Conservation (phyloP, 2,888 invertebrate genomes). For the Ptilodon capucinus region DNA sequence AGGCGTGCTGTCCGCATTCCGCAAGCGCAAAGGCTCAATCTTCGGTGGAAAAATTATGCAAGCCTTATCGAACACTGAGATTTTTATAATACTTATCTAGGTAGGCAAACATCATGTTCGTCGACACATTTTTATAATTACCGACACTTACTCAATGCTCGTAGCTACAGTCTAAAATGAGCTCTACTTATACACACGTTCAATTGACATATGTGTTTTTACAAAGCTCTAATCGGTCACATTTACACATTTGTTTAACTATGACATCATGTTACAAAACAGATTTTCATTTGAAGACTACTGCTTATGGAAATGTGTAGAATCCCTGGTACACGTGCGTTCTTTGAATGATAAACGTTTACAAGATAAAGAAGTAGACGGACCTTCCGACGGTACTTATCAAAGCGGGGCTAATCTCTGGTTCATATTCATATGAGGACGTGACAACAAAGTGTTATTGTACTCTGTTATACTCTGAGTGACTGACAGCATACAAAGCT, state of each 20-base stretch:
- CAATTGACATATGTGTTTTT: not conserved
- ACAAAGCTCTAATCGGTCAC: constrained; percentile 7
- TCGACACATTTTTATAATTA: constrained; percentile 2
- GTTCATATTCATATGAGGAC: constrained; percentile 54
- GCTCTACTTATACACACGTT: constrained; percentile 1
- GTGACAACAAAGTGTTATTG: constrained; percentile 62
- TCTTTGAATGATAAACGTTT: constrained; percentile 49
- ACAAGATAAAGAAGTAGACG: constrained; percentile 50
- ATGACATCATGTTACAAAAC: constrained; percentile 27
- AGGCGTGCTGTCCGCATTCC: constrained; percentile 37
- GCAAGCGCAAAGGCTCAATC: constrained; percentile 17
- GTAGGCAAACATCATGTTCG: constrained; percentile 1
- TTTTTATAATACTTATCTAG: not conserved
- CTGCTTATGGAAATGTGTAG: constrained; percentile 25
- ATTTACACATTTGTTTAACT: constrained; percentile 13
- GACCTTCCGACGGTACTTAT: constrained; percentile 44
- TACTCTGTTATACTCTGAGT: constrained; percentile 29
- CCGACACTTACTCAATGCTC: not conserved
- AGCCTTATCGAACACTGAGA: constrained; percentile 11
- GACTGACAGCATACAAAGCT: constrained; percentile 33
- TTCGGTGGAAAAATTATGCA: constrained; percentile 10
- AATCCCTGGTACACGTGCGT: constrained; percentile 33
- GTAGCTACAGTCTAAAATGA: not conserved
- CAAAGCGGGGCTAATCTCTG: constrained; percentile 53
- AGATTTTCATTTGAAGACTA: constrained; percentile 1